Percentiles rank a stretch among this genome's conserved stretches.
These are phyloP conservation scores for Heliothis virescens DNA, from an alignment of 1,140 invertebrate species.

Conservation along the genomic window DNA sequence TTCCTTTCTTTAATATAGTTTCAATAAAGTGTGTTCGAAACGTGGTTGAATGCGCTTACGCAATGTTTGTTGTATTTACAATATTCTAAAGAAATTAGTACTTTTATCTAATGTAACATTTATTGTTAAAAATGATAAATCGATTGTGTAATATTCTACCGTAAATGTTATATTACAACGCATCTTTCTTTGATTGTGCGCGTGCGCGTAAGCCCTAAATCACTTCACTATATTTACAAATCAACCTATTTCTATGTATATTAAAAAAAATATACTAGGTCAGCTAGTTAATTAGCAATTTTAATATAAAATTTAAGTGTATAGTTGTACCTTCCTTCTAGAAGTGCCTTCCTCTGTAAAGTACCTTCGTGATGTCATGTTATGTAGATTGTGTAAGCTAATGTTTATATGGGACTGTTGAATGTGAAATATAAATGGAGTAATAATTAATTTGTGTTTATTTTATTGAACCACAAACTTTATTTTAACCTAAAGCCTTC, in stretches of 20 bases:
- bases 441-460: conserved; percentile 15
- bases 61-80: neutral
- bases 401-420: conserved; percentile 51
- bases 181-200: too few species aligned
- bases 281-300: neutral
- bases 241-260: too few species aligned
- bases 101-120: too few species aligned
- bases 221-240: too few species aligned
- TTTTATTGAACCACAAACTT: neutral
- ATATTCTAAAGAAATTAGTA: neutral
- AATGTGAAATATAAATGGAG: conserved; percentile 45
- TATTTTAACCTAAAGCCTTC: too few species aligned
- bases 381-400: conserved; percentile 44
- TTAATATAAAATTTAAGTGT: neutral
- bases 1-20: neutral
- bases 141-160: too few species aligned
- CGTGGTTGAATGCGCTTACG: conserved; percentile 7
- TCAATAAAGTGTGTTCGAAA: neutral
- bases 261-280: neutral
- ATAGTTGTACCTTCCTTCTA: conserved; percentile 49
- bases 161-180: too few species aligned
- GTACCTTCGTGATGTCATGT: conserved; percentile 43
- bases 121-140: too few species aligned
- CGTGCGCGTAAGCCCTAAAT: too few species aligned
- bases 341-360: conserved; percentile 60